Evolutionary conservation across 1,140 invertebrate genomes (phyloP).

Genomic region (Hetaerina americana): DNA sequence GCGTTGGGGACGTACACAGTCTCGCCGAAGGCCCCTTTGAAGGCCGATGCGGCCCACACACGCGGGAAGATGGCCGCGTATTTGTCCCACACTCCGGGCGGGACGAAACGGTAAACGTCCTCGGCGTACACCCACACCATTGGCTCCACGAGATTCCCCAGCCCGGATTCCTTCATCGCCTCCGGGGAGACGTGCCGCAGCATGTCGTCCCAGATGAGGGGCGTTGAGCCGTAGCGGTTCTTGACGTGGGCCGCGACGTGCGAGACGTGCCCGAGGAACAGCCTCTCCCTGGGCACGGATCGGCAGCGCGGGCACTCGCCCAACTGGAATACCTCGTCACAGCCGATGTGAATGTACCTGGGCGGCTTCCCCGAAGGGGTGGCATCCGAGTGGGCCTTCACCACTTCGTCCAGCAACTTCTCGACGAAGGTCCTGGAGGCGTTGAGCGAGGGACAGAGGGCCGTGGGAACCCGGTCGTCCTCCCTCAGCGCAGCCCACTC

Average conservation of each 20-base stretch:
- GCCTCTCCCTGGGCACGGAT: constrained; percentile 21
- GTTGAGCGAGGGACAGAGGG: constrained; percentile 66
- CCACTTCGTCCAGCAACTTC: constrained; percentile 71
- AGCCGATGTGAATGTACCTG: constrained; percentile 42
- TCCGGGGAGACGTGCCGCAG: constrained; percentile 49
- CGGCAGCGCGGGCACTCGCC: constrained; percentile 32
- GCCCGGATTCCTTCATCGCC: constrained; percentile 28
- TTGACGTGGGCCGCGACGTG: constrained; percentile 29
- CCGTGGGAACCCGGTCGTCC: constrained; percentile 58
- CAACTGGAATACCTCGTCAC: constrained; percentile 44
- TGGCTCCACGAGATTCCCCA: constrained; percentile 24
- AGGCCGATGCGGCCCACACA: constrained; percentile 88
- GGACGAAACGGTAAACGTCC: constrained; percentile 39
- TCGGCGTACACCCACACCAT: constrained; percentile 44
- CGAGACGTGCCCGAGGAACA: constrained; percentile 29
- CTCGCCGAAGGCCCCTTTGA: constrained; percentile 79
- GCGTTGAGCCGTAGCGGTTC: constrained; percentile 29
- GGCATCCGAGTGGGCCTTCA: constrained; percentile 45
- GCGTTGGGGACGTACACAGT: constrained; percentile 45
- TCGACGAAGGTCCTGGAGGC: constrained; percentile 56
- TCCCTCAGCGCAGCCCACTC: constrained; percentile 67
- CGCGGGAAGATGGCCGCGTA: constrained; percentile 69
- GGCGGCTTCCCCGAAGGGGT: constrained; percentile 8
- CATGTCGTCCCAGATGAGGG: constrained; percentile 89
- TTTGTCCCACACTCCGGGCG: constrained; percentile 49